These are phyloP conservation scores for Trissolcus japonicus DNA, from an alignment of 2,888 invertebrate genomes.

Conservation along the genomic window DNA sequence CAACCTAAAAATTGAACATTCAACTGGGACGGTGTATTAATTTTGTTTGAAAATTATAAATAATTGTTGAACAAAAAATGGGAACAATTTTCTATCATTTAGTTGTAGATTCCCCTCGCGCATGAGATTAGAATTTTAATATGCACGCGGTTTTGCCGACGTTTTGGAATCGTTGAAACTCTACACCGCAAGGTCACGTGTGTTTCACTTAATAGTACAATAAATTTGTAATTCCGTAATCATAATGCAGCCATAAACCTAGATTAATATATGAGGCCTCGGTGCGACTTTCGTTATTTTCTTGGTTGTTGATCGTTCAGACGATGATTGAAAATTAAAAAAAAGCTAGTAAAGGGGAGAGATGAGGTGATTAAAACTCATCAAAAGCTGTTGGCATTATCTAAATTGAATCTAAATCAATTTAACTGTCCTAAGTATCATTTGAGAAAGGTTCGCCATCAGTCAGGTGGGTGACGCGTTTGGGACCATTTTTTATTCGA, in stretches of 20 bases:
- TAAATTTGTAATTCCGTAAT: slow-evolving; percentile 5
- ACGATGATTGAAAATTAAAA: background rate
- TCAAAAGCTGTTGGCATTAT: background rate
- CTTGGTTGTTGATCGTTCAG: background rate
- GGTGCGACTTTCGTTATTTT: slow-evolving; percentile 1
- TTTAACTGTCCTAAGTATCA: slow-evolving; percentile 5
- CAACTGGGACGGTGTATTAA: too few relatives aligned
- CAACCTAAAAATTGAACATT: too few relatives aligned
- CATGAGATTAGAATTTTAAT: too few relatives aligned
- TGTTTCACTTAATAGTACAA: slow-evolving; percentile 5
- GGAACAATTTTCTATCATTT: too few relatives aligned
- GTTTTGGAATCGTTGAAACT: too few relatives aligned
- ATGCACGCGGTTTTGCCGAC: too few relatives aligned
- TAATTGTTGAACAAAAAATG: too few relatives aligned
- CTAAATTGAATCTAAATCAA: background rate
- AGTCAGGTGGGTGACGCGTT: background rate
- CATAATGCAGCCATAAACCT: slow-evolving; percentile 8
- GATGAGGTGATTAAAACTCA: background rate
- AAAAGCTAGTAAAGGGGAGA: background rate
- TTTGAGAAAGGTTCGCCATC: slow-evolving; percentile 3
- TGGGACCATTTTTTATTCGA: too few relatives aligned
- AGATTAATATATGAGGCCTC: background rate
- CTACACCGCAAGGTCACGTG: background rate
- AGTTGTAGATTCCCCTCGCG: too few relatives aligned
- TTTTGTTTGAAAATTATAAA: too few relatives aligned